phyloP scores from a whole-genome alignment of 2,888 invertebrate genomes.

The Psylliodes chrysocephalus region DNA sequence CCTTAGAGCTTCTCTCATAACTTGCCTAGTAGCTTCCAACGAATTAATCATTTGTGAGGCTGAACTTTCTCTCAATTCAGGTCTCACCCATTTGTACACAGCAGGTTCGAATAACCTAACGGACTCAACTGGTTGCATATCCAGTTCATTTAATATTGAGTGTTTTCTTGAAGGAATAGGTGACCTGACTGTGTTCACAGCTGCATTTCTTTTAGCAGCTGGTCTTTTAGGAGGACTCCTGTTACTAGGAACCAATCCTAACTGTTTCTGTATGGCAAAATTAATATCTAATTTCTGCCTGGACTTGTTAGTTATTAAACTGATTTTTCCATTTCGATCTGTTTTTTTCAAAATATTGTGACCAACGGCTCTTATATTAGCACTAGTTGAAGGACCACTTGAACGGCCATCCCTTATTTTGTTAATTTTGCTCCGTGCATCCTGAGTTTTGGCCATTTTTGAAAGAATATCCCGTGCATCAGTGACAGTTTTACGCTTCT shows the following conservation, averaged over 20 bases:
- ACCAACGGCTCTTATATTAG: constrained; percentile 61
- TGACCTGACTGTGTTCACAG: constrained; percentile 33
- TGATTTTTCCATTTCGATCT: constrained; percentile 68
- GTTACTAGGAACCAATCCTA: constrained; percentile 54
- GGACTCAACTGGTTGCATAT: constrained; percentile 44
- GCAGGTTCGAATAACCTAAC: constrained; percentile 43
- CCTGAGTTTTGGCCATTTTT: constrained; percentile 78
- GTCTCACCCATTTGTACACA: constrained; percentile 55
- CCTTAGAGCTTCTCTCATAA: constrained; percentile 48
- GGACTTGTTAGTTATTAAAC: constrained; percentile 65
- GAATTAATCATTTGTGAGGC: constrained; percentile 54
- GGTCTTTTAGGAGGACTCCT: constrained; percentile 33
- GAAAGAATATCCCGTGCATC: constrained; percentile 85
- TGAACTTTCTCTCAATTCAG: constrained; percentile 43
- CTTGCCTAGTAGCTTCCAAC: constrained; percentile 50
- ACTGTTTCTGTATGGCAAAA: constrained; percentile 60
- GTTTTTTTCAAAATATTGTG: constrained; percentile 66
- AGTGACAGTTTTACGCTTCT: constrained; percentile 78
- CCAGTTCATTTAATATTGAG: constrained; percentile 56
- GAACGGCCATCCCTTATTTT: constrained; percentile 69
- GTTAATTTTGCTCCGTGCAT: constrained; percentile 78
- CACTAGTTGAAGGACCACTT: constrained; percentile 47
- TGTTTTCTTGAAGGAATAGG: constrained; percentile 37
- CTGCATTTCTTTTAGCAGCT: constrained; percentile 42
- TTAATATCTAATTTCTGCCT: constrained; percentile 57